Conservation (phyloP, 2,888 invertebrate genomes). For the Idaea straminata region DNA sequence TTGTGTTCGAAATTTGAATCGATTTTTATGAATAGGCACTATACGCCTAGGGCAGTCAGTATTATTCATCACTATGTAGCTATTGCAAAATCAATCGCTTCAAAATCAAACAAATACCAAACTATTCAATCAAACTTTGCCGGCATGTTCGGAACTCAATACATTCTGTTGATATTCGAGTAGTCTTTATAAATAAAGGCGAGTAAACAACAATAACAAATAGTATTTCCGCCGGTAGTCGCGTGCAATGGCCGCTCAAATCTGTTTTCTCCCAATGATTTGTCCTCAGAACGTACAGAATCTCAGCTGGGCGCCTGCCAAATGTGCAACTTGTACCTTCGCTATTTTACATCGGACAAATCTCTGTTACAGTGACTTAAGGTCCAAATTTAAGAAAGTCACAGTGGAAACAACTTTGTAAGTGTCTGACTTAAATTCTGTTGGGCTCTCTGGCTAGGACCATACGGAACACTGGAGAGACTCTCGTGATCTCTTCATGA, state of each 20-base stretch:
- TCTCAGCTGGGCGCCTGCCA: constrained; percentile 73
- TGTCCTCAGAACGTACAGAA: constrained; percentile 72
- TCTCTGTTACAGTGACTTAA: constrained; percentile 29
- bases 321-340: constrained; percentile 62
- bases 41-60: background rate
- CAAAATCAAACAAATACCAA: constrained; percentile 1
- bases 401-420: constrained; percentile 37
- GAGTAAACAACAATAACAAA: constrained; percentile 58
- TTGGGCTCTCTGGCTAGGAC: constrained; percentile 51
- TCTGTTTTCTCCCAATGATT: constrained; percentile 77
- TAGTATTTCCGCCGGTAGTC: constrained; percentile 52
- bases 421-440: constrained; percentile 62
- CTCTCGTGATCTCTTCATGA: constrained; percentile 65
- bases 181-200: constrained; percentile 39
- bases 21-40: background rate
- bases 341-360: constrained; percentile 17
- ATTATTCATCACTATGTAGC: background rate
- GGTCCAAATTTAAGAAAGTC: constrained; percentile 26
- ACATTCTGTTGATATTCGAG: constrained; percentile 31
- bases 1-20: background rate
- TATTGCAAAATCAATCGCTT: background rate
- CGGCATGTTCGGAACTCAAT: constrained; percentile 35
- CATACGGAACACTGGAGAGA: constrained; percentile 53
- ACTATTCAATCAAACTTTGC: constrained; percentile 21
- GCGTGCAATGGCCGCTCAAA: constrained; percentile 66